phyloP scores from a whole-genome alignment of 2,113 vertebrate species.

The Chaenogobius annularis region DNA sequence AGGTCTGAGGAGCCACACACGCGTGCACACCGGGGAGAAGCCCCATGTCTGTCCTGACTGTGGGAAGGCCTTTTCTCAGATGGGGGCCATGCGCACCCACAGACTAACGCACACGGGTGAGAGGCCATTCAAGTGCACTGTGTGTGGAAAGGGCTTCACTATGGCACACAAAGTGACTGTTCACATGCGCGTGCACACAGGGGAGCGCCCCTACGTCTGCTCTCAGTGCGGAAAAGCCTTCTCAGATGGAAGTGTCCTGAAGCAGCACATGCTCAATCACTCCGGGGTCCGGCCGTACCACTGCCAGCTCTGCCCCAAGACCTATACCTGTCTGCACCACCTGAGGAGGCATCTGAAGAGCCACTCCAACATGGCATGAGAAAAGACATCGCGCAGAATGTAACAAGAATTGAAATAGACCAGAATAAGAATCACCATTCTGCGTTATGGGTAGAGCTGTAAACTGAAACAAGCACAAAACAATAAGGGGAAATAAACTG shows the following conservation, averaged over 20 bases:
- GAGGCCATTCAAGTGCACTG: constrained; percentile 67
- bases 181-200: constrained; percentile 74
- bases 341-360: constrained; percentile 75
- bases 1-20: constrained; percentile 68
- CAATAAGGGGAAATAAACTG: background rate
- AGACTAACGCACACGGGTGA: constrained; percentile 73
- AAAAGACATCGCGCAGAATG: background rate
- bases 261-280: constrained; percentile 76
- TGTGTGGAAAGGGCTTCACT: constrained; percentile 72
- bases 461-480: background rate
- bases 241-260: constrained; percentile 71
- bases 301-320: constrained; percentile 75
- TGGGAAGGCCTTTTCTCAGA: constrained; percentile 72
- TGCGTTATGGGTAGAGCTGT: constrained; percentile 12
- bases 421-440: constrained; percentile 6
- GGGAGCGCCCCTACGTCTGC: constrained; percentile 71
- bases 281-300: constrained; percentile 74
- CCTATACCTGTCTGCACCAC: constrained; percentile 76
- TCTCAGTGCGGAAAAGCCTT: constrained; percentile 73
- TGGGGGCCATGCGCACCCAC: constrained; percentile 72
- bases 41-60: constrained; percentile 71
- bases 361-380: constrained; percentile 66
- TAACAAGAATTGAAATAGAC: background rate
- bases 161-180: constrained; percentile 73
- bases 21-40: constrained; percentile 73